Conservation (phyloP, 1,140 invertebrate genomes). For the Maconellicoccus hirsutus region DNA sequence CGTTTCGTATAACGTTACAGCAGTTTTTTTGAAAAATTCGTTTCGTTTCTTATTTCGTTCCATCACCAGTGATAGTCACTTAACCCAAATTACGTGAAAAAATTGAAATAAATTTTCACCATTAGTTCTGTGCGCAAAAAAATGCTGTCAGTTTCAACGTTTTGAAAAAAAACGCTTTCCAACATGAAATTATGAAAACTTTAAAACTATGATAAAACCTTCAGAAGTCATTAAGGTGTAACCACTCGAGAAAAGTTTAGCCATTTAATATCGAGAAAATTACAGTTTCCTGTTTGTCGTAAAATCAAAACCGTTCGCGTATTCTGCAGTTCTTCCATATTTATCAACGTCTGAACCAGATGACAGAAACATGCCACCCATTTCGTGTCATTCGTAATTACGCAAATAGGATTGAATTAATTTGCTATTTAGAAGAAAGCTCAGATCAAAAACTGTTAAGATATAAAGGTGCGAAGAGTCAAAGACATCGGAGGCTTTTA, state of each 20-base stretch:
- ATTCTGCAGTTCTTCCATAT: neutral
- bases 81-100: too few relatives aligned
- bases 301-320: neutral
- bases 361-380: slow-evolving; percentile 14
- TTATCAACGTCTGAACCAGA: slow-evolving; percentile 18
- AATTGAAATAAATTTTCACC: too few relatives aligned
- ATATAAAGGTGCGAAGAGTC: neutral
- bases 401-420: slow-evolving; percentile 13
- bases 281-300: neutral
- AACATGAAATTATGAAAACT: neutral
- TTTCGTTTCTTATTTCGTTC: too few relatives aligned
- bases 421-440: slow-evolving; percentile 13
- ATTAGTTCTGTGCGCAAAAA: too few relatives aligned
- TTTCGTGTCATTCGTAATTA: slow-evolving; percentile 18
- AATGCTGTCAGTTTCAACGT: too few relatives aligned
- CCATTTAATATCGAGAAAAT: neutral
- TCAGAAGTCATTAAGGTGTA: neutral
- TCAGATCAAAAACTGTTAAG: neutral
- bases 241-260: slow-evolving; percentile 12
- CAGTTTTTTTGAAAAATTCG: too few relatives aligned
- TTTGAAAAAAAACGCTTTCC: too few relatives aligned
- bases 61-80: too few relatives aligned
- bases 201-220: neutral
- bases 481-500: neutral
- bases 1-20: too few relatives aligned